Base-by-base conservation (phyloP, 2,113 vertebrate species). In the Nothobranchius kuhntae region DNA sequence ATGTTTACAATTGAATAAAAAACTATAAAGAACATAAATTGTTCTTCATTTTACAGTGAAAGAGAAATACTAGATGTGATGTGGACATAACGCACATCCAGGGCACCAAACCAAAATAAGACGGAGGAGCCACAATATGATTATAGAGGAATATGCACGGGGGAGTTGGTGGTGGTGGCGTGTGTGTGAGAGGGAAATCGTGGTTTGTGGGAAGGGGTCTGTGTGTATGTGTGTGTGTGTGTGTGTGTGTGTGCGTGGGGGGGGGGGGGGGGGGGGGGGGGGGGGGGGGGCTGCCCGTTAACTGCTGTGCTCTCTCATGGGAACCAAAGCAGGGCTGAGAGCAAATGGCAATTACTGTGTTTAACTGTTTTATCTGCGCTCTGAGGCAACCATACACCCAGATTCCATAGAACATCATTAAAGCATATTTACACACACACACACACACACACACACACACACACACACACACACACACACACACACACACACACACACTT, bases 341-440 rank as follows among this genome's bases (percentile, higher is more conserved):
- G 84, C 87, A 87, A 91, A 91, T 73, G 84, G 86, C 88, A 86
- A 86, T 89, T 89, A 89, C 80, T 80, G 82, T 83, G 81, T 84
- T 87, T 85, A 88, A 89, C 82, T 81, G 75, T 89, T 89, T 87
- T 85, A 89, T 84, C 75, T 17, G 61, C 61, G 57, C 84, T 83
- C 61, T 75, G 82, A 89, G 77, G 83, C 78, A 65, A 73, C 73
- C 69, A 81, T 87, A 87, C 84, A 81, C 59, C 54, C 70, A 68
- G 47, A 83, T 82, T 80, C 74, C 75, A 77, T 78, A 75, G 65
- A 80, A 79, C 81, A 83, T 86, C 78, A 86, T 88, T 84, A 86
- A 82, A 87, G 69, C 69, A 66, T 75, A 69, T 69, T 78, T 76
- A 87, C 51, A 78, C 42, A n/a, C 38, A 56, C 38, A 21, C 21